phyloP scores from a whole-genome alignment of 2,113 vertebrate species.

The Thamnophis sirtalis region DNA sequence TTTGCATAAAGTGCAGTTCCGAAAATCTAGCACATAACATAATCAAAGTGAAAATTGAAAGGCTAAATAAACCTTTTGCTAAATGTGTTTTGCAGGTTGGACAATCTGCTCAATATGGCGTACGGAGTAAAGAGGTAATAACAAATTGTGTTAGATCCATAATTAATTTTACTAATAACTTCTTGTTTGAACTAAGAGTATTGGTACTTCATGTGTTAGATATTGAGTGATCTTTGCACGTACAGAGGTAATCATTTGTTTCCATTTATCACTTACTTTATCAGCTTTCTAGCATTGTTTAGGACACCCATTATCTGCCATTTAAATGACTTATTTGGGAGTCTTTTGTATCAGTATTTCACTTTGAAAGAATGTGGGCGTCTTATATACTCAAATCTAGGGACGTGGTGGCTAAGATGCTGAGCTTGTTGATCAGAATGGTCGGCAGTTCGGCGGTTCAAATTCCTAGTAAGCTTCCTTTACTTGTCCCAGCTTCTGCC shows the following conservation, averaged over 20 bases:
- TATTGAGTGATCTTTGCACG: conserved; percentile 62
- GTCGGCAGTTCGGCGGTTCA: no score
- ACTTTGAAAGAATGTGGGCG: fast-evolving
- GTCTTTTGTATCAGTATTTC: background rate
- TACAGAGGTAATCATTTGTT: conserved; percentile 31
- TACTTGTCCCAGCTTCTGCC: no score
- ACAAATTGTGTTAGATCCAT: conserved; percentile 53
- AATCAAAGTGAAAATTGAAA: conserved; percentile 50
- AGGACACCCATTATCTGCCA: background rate
- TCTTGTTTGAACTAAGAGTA: conserved; percentile 18
- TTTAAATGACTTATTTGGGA: background rate
- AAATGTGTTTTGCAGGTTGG: conserved; percentile 87
- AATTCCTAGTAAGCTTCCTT: no score
- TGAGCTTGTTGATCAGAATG: no score
- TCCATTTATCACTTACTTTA: conserved; percentile 32
- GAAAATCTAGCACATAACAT: conserved; percentile 21
- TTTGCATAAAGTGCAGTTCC: conserved; percentile 8
- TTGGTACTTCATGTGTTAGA: background rate
- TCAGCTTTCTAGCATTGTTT: background rate
- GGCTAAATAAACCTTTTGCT: conserved; percentile 72
- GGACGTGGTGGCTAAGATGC: no score
- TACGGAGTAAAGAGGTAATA: conserved; percentile 98
- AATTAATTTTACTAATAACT: conserved; percentile 17
- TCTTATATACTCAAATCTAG: background rate
- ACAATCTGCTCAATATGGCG: conserved; percentile 99